Conservation (phyloP, 2,888 invertebrate species). For the Ernsta delagoae region DNA sequence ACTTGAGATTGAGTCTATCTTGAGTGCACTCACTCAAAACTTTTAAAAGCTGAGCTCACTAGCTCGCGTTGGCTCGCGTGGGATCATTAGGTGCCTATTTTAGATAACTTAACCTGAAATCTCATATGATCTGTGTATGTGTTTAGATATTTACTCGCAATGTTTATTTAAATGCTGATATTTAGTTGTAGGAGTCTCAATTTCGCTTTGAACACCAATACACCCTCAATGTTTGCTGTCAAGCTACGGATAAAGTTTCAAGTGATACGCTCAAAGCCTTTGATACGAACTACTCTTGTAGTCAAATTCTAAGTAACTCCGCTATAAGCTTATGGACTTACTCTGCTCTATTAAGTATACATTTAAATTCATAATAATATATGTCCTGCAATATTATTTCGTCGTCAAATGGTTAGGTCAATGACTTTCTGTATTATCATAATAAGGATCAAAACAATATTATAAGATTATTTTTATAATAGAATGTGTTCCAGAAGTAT, state of each 20-base stretch:
- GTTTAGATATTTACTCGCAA: not conserved
- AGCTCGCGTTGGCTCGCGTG: no score
- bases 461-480: not conserved
- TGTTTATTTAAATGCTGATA: not conserved
- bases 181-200: not conserved
- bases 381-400: no score
- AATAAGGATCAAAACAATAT: no score
- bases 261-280: slow-evolving; percentile 5
- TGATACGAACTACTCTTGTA: not conserved
- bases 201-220: not conserved
- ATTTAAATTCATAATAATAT: no score
- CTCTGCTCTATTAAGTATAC: no score
- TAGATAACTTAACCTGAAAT: not conserved
- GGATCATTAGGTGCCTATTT: no score
- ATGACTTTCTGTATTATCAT: no score
- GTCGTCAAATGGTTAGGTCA: no score
- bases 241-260: not conserved
- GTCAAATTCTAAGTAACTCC: not conserved
- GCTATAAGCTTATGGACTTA: not conserved
- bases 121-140: no score
- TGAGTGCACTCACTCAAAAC: no score
- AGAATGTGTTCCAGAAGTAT: not conserved
- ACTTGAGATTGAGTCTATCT: no score
- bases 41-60: no score
- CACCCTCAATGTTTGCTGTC: not conserved